phyloP scores from a whole-genome alignment of 2,797 vertebrate genomes.

The Salarias fasciatus region DNA sequence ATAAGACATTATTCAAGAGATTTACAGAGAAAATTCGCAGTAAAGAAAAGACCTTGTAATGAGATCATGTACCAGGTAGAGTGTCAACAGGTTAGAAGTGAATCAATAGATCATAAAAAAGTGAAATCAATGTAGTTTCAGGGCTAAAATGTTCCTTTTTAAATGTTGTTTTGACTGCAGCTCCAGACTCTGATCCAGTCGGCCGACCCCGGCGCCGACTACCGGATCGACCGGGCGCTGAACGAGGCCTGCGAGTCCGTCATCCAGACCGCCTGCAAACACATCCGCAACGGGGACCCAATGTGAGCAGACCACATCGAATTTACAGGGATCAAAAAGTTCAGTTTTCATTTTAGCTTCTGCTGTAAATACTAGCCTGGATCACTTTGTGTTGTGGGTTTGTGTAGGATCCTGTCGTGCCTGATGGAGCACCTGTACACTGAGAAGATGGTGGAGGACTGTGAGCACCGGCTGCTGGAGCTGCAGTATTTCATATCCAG shows the following conservation, averaged over 20 bases:
- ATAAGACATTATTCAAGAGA: too few species aligned
- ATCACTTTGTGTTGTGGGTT: too few species aligned
- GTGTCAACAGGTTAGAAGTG: too few species aligned
- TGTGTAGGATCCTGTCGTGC: constrained; percentile 93
- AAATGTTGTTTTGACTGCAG: constrained; percentile 73
- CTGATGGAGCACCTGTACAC: constrained; percentile 99
- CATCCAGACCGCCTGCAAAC: constrained; percentile 98
- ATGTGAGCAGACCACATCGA: constrained; percentile 86
- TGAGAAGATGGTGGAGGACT: constrained; percentile 98
- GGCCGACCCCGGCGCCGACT: constrained; percentile 94
- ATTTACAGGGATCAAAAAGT: too few species aligned
- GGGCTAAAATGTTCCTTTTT: too few species aligned
- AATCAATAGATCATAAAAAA: too few species aligned
- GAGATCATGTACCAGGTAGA: too few species aligned
- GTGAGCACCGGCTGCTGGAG: constrained; percentile 93
- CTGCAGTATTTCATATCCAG: constrained; percentile 98
- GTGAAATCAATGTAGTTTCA: too few species aligned
- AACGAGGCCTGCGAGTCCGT: constrained; percentile 98
- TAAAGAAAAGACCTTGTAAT: too few species aligned
- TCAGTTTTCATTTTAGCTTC: too few species aligned
- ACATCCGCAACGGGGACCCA: constrained; percentile 95
- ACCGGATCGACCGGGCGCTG: constrained; percentile 94
- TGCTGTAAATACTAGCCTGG: too few species aligned
- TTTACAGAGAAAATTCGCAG: too few species aligned
- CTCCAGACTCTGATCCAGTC: constrained; percentile 96